Percentiles rank a stretch among this genome's conserved stretches.
Conservation (phyloP, 2,797 vertebrate genomes). For the Gila robusta region DNA sequence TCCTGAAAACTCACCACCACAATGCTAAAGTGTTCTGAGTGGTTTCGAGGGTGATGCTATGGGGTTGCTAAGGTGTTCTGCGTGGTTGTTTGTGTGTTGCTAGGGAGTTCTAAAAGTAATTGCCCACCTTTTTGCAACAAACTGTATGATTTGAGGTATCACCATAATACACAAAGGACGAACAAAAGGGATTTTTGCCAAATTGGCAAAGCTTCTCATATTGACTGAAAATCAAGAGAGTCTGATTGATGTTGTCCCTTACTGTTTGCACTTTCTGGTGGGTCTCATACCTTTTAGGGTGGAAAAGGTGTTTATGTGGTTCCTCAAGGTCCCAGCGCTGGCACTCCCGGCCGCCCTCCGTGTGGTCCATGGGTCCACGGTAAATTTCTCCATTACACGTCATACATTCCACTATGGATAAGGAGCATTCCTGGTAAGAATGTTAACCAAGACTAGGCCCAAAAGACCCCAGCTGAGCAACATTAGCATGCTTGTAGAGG, state of each 20-base stretch:
- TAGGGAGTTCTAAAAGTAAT: neutral
- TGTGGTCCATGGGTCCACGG: constrained; percentile 96
- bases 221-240: neutral
- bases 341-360: constrained; percentile 92
- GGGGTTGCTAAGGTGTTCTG: neutral
- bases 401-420: constrained; percentile 90
- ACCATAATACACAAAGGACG: neutral
- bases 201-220: constrained; percentile 3
- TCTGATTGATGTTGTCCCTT: neutral
- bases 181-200: neutral
- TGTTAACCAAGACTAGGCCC: constrained; percentile 34
- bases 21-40: neutral
- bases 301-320: constrained; percentile 93
- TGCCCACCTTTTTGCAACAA: neutral
- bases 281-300: constrained; percentile 87
- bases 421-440: constrained; percentile 62
- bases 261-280: constrained; percentile 10
- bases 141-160: neutral
- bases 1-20: neutral
- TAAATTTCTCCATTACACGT: constrained; percentile 96
- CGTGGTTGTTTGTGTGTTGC: neutral
- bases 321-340: constrained; percentile 96
- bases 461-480: constrained; percentile 54
- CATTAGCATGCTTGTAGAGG: constrained; percentile 42
- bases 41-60: neutral